Evolutionary conservation across 1,140 invertebrate genomes (phyloP), one percentile per base, ranked within the genome.

Genomic region (Drosophila oshimai): DNA sequence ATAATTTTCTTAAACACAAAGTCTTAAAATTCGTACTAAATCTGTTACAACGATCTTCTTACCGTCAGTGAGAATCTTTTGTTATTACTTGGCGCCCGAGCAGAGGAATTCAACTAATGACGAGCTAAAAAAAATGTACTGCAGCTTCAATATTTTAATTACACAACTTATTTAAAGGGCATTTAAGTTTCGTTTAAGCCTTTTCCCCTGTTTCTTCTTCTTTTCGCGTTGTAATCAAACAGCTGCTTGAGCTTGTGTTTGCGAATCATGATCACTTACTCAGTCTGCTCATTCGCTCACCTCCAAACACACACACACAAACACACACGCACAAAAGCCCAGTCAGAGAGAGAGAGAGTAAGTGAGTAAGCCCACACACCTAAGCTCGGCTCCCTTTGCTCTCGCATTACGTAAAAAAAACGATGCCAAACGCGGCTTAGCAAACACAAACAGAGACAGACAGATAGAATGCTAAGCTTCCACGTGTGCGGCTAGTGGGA

Each of bases 401-500:
- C 60, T 62, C 42, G 37, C 42, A 76, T 86, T 80, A 84, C 80
- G 80, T 84, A 84, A 84, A 73, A 71, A 50, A 71, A 84, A 72
- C 65, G 86, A 84, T 84, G 80, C 80, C 80, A 86, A 84, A 87
- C 76, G 75, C 55, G 57, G 80, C 80, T 84, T 84, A 84, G 55
- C 54, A 39, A 53, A 45, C 37, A 70, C 58, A 47, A 18, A 50
- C 46, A 49, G 39, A 55, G 64, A 34, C 33, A 53, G 39, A 61
- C 20, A 44, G 41, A 44, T 58, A 75, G 80, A 72, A 86, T 79
- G 64, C 51, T 51, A 65, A 46, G 45, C 46, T 39, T 51, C 53
- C 76, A 70, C 77, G 79, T 69, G 72, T 76, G 70, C 46, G 51
- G 39, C 28, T 51, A 39, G 20, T 13, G 29, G 20, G 41, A 20